Evolutionary conservation across 2,888 invertebrate genomes (phyloP).

Genomic region (Globia sparganii): DNA sequence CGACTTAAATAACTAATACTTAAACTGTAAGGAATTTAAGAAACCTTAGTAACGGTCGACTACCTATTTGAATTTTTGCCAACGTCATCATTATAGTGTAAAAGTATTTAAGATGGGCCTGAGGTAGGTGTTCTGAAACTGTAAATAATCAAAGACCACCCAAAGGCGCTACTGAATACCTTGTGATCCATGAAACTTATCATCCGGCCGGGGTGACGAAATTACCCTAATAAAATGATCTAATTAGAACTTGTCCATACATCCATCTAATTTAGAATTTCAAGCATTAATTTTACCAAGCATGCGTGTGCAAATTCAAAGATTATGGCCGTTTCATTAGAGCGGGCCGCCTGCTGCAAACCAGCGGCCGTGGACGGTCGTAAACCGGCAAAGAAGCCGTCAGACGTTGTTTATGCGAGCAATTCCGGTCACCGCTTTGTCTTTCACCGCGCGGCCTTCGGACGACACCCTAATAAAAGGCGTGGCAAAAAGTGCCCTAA

Average conservation of each 20-base stretch:
- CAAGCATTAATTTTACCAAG: conserved; percentile 39
- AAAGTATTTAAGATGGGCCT: background rate
- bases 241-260: conserved; percentile 30
- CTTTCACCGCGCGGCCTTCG: conserved; percentile 87
- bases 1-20: background rate
- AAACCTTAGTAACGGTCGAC: background rate
- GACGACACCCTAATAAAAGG: conserved; percentile 90
- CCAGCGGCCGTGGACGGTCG: conserved; percentile 68
- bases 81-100: background rate
- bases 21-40: conserved; percentile 1
- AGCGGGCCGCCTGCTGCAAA: conserved; percentile 60
- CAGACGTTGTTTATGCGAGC: conserved; percentile 88
- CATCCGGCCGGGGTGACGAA: conserved; percentile 1
- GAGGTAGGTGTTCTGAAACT: background rate
- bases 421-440: conserved; percentile 88
- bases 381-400: conserved; percentile 88
- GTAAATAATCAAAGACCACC: background rate
- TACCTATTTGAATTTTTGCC: background rate
- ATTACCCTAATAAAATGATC: conserved; percentile 21
- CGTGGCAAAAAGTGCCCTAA: conserved; percentile 89
- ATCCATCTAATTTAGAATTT: conserved; percentile 28
- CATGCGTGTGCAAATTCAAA: conserved; percentile 49
- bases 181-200: background rate
- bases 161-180: background rate
- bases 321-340: conserved; percentile 53